A percentile compares a stretch with the other conserved stretches of the same genome.
phyloP scores from a whole-genome alignment of 1,140 invertebrate genomes.

The Glossosoma conforme region DNA sequence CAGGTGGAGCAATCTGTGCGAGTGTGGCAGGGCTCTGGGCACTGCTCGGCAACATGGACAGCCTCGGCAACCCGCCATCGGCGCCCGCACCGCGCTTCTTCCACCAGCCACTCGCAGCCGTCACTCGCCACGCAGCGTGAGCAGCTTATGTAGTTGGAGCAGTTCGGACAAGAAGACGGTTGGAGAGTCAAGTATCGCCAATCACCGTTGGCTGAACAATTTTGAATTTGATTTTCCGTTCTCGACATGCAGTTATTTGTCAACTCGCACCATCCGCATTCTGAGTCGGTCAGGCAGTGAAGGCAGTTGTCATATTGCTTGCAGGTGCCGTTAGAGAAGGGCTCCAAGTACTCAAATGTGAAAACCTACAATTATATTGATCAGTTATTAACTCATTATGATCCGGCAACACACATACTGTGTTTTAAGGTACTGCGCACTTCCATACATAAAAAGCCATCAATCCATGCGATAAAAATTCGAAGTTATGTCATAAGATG shows the following conservation, averaged over 20 bases:
- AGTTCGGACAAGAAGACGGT: slow-evolving; percentile 77
- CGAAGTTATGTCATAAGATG: too few species aligned
- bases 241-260: slow-evolving; percentile 60
- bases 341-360: slow-evolving; percentile 85
- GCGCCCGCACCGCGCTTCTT: slow-evolving; percentile 78
- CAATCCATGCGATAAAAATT: too few species aligned
- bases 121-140: slow-evolving; percentile 65
- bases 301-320: slow-evolving; percentile 75
- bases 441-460: too few species aligned
- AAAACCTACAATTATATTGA: slow-evolving; percentile 54
- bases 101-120: slow-evolving; percentile 84
- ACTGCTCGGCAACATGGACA: slow-evolving; percentile 55
- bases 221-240: slow-evolving; percentile 57
- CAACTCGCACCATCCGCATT: slow-evolving; percentile 86
- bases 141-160: slow-evolving; percentile 84
- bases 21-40: slow-evolving; percentile 70
- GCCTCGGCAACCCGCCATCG: slow-evolving; percentile 68
- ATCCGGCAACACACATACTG: too few species aligned
- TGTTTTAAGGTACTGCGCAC: too few species aligned
- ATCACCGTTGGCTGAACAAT: slow-evolving; percentile 52
- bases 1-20: slow-evolving; percentile 76
- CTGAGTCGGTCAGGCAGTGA: slow-evolving; percentile 80
- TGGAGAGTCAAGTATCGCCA: slow-evolving; percentile 78
- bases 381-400: neutral
- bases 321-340: slow-evolving; percentile 77